These are phyloP conservation scores for Chloroclysta siterata DNA, from an alignment of 2,888 invertebrate genomes.

Conservation along the genomic window DNA sequence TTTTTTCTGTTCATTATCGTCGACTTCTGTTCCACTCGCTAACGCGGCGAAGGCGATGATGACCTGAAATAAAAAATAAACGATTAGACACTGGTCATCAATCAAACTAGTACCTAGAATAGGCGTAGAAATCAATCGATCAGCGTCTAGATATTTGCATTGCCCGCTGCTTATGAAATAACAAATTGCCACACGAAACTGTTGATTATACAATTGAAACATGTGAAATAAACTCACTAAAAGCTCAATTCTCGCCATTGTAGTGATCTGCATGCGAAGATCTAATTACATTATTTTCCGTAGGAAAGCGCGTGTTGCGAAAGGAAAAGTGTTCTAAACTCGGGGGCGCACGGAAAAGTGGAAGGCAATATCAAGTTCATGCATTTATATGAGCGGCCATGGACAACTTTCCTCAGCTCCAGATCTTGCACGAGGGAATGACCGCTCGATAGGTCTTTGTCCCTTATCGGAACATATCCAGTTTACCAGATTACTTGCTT, in stretches of 20 bases:
- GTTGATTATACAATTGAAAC: conserved; percentile 30
- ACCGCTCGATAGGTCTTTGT: conserved; percentile 80
- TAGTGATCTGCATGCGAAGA: conserved; percentile 40
- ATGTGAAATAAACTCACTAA: conserved; percentile 63
- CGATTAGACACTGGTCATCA: conserved; percentile 41
- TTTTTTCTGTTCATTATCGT: conserved; percentile 76
- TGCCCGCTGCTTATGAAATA: conserved; percentile 21
- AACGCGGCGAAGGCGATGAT: conserved; percentile 65
- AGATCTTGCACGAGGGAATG: conserved; percentile 73
- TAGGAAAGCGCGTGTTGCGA: conserved; percentile 59
- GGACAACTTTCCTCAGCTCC: conserved; percentile 77
- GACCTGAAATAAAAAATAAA: conserved; percentile 68
- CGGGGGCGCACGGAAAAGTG: conserved; percentile 74
- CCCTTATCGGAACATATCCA: conserved; percentile 75
- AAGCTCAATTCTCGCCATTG: conserved; percentile 68
- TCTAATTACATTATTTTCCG: conserved; percentile 66
- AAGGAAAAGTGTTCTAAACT: conserved; percentile 74
- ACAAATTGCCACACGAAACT: conserved; percentile 27
- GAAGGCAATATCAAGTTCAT: conserved; percentile 76
- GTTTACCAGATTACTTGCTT: conserved; percentile 60
- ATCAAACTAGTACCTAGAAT: conserved; percentile 49
- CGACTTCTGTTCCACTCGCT: conserved; percentile 67
- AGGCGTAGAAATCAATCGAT: conserved; percentile 57
- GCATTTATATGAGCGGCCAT: conserved; percentile 76
- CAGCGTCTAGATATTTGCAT: conserved; percentile 43